Evolutionary conservation across 2,113 vertebrate species (phyloP).

Genomic region (Percina caprodes): DNA sequence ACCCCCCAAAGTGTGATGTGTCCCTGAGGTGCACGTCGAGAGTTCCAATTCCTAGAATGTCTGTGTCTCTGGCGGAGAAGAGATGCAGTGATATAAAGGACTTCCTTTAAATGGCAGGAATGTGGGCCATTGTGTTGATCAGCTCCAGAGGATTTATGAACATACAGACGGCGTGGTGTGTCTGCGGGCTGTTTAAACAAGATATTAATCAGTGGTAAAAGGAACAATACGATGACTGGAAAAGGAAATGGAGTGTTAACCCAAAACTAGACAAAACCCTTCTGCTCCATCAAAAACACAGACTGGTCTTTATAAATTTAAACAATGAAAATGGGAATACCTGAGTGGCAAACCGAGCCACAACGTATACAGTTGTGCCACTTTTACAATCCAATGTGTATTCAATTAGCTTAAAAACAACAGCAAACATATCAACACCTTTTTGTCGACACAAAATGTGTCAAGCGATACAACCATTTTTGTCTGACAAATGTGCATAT

Average conservation of each 20-base stretch:
- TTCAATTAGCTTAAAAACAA: not conserved
- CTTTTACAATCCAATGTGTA: slow-evolving; percentile 21
- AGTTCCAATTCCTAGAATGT: slow-evolving; percentile 69
- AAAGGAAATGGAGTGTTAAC: slow-evolving; percentile 81
- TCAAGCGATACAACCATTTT: not conserved
- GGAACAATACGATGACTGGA: slow-evolving; percentile 83
- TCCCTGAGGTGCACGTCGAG: slow-evolving; percentile 28
- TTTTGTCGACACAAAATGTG: not conserved
- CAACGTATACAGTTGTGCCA: slow-evolving; percentile 12
- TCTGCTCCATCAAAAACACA: slow-evolving; percentile 54
- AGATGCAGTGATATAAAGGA: slow-evolving; percentile 75
- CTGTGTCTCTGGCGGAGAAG: slow-evolving; percentile 61
- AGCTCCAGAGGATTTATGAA: slow-evolving; percentile 85
- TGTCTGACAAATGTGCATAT: slow-evolving; percentile 1
- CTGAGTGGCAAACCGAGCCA: slow-evolving; percentile 40
- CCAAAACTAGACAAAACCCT: slow-evolving; percentile 65
- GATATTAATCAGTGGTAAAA: slow-evolving; percentile 85
- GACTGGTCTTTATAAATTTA: slow-evolving; percentile 53
- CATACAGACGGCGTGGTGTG: slow-evolving; percentile 74
- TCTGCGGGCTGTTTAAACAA: slow-evolving; percentile 87
- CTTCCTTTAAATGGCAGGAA: slow-evolving; percentile 77
- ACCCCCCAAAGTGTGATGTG: slow-evolving; percentile 36
- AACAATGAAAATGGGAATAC: slow-evolving; percentile 75
- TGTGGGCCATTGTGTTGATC: slow-evolving; percentile 87
- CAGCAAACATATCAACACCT: slow-evolving; percentile 9